Conservation (phyloP, 23 tunicate species). For the Ciona savignyi region DNA sequence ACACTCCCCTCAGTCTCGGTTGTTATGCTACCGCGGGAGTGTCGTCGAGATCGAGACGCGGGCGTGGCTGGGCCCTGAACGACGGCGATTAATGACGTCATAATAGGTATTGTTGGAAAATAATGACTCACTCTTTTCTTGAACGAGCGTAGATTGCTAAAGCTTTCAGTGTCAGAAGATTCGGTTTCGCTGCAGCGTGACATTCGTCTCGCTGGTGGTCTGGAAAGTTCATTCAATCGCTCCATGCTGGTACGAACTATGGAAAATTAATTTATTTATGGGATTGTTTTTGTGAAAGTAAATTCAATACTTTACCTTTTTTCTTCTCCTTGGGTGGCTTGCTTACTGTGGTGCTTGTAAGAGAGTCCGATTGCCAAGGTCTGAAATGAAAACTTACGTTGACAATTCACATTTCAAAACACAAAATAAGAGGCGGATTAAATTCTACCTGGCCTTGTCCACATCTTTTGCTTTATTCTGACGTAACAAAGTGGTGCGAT, state of each 20-base stretch:
- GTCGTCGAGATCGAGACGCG: constrained; percentile 7
- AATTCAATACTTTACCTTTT: no score
- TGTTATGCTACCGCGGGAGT: constrained; percentile 16
- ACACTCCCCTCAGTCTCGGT: constrained; percentile 12
- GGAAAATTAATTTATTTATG: neutral
- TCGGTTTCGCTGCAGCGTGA: constrained; percentile 48
- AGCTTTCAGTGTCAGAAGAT: constrained; percentile 43
- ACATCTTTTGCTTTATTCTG: constrained; percentile 66
- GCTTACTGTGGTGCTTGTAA: neutral
- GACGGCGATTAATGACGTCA: neutral
- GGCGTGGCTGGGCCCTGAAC: neutral
- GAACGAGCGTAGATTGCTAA: neutral
- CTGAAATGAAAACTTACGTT: neutral
- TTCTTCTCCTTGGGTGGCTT: neutral
- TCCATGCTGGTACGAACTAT: constrained; percentile 39
- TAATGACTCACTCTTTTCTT: neutral
- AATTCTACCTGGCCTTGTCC: constrained; percentile 18
- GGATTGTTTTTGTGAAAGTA: neutral
- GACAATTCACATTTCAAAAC: no score
- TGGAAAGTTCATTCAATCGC: constrained; percentile 54
- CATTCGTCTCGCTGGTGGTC: constrained; percentile 75
- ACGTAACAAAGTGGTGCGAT: constrained; percentile 72
- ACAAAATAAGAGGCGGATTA: no score
- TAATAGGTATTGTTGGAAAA: no score
- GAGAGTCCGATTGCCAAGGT: neutral